Evolutionary conservation across 2,797 vertebrate species (phyloP), one percentile per base, ranked within the genome.

Genomic region (Pempheris klunzingeri): DNA sequence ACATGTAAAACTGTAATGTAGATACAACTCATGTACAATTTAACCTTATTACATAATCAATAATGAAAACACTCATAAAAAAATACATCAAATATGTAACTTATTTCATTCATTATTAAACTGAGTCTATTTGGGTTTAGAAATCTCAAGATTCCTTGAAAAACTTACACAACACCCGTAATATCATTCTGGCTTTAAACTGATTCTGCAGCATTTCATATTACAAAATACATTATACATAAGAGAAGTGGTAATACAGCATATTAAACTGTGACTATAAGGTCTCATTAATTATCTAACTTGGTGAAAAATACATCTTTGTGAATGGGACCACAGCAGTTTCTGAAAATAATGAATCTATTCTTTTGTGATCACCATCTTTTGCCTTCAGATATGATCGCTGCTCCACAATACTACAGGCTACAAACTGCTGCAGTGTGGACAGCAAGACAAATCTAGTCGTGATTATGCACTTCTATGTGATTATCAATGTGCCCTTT

Each of bases 261-360:
- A 49, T 71, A 70, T 71, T 49, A 63, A n/a, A n/a, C 24, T 75
- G 63, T 62, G 14, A 57, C 26, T 54, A 5, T 54, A 38, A 61
- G 15, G 26, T 61, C 32, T 60, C 9, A 59, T 26, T 78, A 38
- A 72, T 58, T 61, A 36, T 36, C 34, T 0, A 6, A 32, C n/a
- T 55, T 53, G 7, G 15, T 30, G 32, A 53, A 49, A 64, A 57
- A 15, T 17, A n/a, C 55, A 71, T 28, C n/a, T 22, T 14, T 57
- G 13, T 79, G 49, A 78, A 49, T 13, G 49, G 28, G 10, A 66
- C 36, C 18, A 46, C 32, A 14, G 38, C 36, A 30, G 38, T 63
- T 70, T 63, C 26, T 34, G 32, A 20, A 47, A 66, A 46, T 24
- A 61, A 67, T 70, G 0, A 11, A 60, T 57, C 5, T 18, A 63